Conservation (phyloP, 1,140 invertebrate species). For the Drosophila takahashii region DNA sequence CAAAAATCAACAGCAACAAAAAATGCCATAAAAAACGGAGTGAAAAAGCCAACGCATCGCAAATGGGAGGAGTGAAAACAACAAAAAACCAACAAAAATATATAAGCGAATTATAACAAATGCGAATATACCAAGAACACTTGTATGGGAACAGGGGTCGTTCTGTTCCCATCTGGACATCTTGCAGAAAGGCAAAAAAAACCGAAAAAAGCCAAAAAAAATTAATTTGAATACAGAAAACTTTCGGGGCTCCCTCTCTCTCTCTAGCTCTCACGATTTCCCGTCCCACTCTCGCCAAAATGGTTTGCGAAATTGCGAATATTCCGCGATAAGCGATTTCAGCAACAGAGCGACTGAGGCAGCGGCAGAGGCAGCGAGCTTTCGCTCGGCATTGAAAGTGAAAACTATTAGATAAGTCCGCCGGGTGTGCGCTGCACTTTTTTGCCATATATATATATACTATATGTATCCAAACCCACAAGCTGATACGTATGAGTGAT, state of each 20-base stretch:
- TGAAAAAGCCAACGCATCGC: constrained; percentile 76
- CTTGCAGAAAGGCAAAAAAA: constrained; percentile 11
- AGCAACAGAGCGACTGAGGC: background rate
- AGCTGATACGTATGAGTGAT: constrained; percentile 7
- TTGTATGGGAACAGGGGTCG: constrained; percentile 38
- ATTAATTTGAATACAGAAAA: constrained; percentile 20
- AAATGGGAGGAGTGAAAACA: constrained; percentile 25
- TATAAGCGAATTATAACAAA: constrained; percentile 42
- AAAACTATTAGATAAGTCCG: constrained; percentile 77
- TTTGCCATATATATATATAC: background rate
- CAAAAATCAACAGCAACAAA: constrained; percentile 21
- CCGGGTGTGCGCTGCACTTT: constrained; percentile 60
- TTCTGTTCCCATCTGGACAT: constrained; percentile 18
- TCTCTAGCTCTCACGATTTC: background rate
- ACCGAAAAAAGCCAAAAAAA: background rate
- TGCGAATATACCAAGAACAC: constrained; percentile 53
- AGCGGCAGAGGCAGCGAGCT: constrained; percentile 24
- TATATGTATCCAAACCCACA: constrained; percentile 14
- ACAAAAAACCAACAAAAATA: background rate
- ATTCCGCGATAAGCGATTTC: constrained; percentile 25
- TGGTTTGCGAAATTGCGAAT: constrained; percentile 5
- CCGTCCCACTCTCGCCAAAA: background rate
- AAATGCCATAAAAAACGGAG: constrained; percentile 29
- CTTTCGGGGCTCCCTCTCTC: constrained; percentile 10
- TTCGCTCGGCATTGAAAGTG: constrained; percentile 72